Evolutionary conservation across 2,113 vertebrate species (phyloP).

Genomic region (Megaleporinus macrocephalus): DNA sequence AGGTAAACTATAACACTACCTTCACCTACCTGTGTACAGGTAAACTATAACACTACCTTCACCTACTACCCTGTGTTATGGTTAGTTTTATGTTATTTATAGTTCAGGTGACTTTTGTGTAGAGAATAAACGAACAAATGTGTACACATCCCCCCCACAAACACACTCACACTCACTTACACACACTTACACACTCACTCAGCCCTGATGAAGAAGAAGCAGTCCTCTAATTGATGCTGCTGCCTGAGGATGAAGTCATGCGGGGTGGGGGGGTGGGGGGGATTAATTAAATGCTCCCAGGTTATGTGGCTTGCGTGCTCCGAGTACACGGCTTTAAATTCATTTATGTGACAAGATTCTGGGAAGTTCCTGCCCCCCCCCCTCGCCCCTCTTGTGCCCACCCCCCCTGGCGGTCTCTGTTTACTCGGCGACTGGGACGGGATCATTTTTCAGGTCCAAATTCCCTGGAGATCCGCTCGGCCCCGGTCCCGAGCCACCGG

Average conservation of each 20-base stretch:
- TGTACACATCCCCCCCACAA: neutral
- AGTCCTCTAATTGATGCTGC: conserved; percentile 34
- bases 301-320: conserved; percentile 8
- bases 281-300: conserved; percentile 38
- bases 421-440: conserved; percentile 29
- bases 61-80: too few relatives aligned
- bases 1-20: too few relatives aligned
- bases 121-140: neutral
- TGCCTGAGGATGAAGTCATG: conserved; percentile 40
- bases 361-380: conserved; percentile 29
- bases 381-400: too few relatives aligned
- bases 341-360: conserved; percentile 49
- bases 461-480: conserved; percentile 18
- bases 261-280: too few relatives aligned
- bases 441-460: conserved; percentile 40
- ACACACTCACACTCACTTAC: conserved; percentile 7
- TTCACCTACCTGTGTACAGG: too few relatives aligned
- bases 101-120: too few relatives aligned
- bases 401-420: conserved; percentile 1
- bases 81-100: too few relatives aligned
- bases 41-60: too few relatives aligned
- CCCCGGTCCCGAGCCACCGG: neutral
- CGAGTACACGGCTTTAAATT: conserved; percentile 33
- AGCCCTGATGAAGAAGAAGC: conserved; percentile 40
- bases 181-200: conserved; percentile 10